Conservation (phyloP, 2,888 invertebrate species). For the Melikaiella ostensackeni region DNA sequence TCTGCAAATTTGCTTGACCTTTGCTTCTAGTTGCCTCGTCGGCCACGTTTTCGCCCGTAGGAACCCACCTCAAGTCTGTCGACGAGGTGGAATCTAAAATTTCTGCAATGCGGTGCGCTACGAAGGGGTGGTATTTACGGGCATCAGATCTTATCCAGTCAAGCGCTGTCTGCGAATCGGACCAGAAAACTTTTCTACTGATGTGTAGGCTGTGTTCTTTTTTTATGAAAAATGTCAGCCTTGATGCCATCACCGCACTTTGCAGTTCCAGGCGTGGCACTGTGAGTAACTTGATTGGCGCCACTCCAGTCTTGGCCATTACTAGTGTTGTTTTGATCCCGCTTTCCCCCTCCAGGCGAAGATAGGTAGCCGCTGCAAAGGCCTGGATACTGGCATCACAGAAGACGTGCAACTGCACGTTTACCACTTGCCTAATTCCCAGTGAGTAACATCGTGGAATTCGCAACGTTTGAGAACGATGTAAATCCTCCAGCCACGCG, state of each 20-base stretch:
- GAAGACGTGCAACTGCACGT: conserved; percentile 47
- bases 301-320: conserved; percentile 35
- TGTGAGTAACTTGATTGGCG: conserved; percentile 42
- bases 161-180: conserved; percentile 47
- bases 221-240: conserved; percentile 28
- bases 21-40: conserved; percentile 47
- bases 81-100: conserved; percentile 48
- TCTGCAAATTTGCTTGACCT: background rate
- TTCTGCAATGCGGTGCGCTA: conserved; percentile 54
- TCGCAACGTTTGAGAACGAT: background rate
- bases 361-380: conserved; percentile 44
- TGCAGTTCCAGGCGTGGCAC: conserved; percentile 48
- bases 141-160: conserved; percentile 51
- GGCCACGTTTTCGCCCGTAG: conserved; percentile 52
- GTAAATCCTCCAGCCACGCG: conserved; percentile 52
- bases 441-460: conserved; percentile 52
- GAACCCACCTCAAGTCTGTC: conserved; percentile 51
- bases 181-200: conserved; percentile 35
- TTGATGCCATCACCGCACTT: conserved; percentile 41
- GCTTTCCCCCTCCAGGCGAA: background rate
- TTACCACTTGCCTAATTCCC: conserved; percentile 40
- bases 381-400: conserved; percentile 39
- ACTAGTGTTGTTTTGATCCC: conserved; percentile 12
- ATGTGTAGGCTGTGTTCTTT: conserved; percentile 40
- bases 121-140: conserved; percentile 45